These are phyloP conservation scores for Catamblyrhynchus diadema DNA, from an alignment of 2,797 vertebrate species.

Conservation along the genomic window DNA sequence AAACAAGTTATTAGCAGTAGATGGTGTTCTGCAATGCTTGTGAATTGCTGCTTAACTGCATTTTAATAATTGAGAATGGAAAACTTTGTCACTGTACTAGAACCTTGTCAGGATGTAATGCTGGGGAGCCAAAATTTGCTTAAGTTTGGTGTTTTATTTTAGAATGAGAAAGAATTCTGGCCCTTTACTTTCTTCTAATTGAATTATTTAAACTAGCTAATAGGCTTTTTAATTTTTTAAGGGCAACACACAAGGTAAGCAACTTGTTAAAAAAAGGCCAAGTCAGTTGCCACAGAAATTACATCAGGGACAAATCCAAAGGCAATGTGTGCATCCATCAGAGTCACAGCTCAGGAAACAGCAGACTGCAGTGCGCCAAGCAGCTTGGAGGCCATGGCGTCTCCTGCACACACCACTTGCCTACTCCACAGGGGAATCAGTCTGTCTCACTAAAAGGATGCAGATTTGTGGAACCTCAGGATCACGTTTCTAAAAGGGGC, in stretches of 20 bases:
- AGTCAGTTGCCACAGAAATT: not conserved
- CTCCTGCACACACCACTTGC: not conserved
- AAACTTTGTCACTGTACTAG: conserved; percentile 2
- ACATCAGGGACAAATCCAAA: not conserved
- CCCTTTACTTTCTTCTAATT: not conserved
- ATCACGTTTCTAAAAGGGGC: not conserved
- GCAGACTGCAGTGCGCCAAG: not conserved
- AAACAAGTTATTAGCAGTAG: not conserved
- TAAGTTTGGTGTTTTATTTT: not conserved
- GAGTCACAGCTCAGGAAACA: not conserved
- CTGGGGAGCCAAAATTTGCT: not conserved
- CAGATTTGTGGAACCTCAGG: not conserved
- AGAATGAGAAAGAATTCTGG: not conserved
- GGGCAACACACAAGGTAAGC: not conserved
- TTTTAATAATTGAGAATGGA: conserved; percentile 54
- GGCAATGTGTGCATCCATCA: not conserved
- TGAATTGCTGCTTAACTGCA: conserved; percentile 11
- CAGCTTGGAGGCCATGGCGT: accelerated
- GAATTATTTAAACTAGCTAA: not conserved
- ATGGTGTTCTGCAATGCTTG: not conserved
- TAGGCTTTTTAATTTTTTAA: not conserved
- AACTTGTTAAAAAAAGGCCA: not conserved
- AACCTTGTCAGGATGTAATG: not conserved
- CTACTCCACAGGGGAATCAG: not conserved
- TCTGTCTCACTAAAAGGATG: accelerated